Percentiles rank a stretch among this genome's conserved stretches.
phyloP scores from a whole-genome alignment of 2,113 vertebrate genomes.

The Scomber scombrus region DNA sequence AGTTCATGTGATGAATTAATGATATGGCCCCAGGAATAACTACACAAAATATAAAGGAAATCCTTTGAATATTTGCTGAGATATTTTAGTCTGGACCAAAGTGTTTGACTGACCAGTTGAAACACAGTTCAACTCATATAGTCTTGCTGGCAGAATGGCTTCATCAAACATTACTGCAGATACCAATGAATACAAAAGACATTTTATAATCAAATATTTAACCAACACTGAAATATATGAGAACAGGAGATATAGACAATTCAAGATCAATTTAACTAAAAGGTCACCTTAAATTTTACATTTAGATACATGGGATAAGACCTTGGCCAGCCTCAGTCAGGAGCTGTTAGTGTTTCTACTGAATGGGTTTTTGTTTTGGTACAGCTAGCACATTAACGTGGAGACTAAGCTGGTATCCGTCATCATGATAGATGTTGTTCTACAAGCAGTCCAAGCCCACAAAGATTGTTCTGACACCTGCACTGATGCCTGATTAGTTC shows the following conservation, averaged over 20 bases:
- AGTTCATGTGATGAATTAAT: no score
- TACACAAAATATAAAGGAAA: no score
- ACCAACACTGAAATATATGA: neutral
- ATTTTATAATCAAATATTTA: neutral
- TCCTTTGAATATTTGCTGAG: no score
- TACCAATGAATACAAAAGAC: neutral
- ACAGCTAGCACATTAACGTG: conserved; percentile 12
- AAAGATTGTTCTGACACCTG: conserved; percentile 19
- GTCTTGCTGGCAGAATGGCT: no score
- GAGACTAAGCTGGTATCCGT: conserved; percentile 34
- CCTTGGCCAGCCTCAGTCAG: neutral
- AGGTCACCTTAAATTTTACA: conserved; percentile 2
- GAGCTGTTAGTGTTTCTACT: conserved; percentile 21
- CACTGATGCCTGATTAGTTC: conserved; percentile 5
- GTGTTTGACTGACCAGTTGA: neutral
- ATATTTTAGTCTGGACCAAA: neutral
- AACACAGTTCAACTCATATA: no score
- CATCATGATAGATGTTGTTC: conserved; percentile 41
- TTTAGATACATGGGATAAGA: neutral
- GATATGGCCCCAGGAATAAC: no score
- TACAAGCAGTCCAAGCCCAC: neutral
- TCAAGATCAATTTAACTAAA: neutral
- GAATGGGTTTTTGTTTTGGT: conserved; percentile 21
- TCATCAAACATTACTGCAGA: neutral
- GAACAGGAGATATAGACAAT: neutral